A percentile compares a stretch with the other conserved stretches of the same genome.
Conservation (phyloP, 2,113 vertebrate genomes). For the Gambusia affinis region DNA sequence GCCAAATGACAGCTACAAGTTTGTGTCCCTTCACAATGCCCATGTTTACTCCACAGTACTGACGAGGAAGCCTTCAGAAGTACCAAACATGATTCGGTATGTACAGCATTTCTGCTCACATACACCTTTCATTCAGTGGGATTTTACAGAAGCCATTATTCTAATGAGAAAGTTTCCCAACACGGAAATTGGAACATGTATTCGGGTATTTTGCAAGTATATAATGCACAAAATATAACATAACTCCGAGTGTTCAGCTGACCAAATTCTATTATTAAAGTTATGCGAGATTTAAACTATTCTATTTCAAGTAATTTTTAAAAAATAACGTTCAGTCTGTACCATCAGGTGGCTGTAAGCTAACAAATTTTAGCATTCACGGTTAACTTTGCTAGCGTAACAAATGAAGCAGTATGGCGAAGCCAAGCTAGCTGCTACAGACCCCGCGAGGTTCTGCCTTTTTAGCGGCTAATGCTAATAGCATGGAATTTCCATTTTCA, state of each 20-base stretch:
- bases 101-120: not conserved
- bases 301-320: not conserved
- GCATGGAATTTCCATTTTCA: slow-evolving; percentile 37
- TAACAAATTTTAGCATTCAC: slow-evolving; percentile 31
- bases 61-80: too few species aligned
- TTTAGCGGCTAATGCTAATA: slow-evolving; percentile 50
- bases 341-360: not conserved
- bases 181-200: not conserved
- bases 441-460: slow-evolving; percentile 3
- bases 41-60: not conserved
- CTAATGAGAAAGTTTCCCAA: not conserved
- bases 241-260: not conserved
- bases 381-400: not conserved
- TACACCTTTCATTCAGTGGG: not conserved
- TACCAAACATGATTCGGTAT: not conserved
- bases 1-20: not conserved
- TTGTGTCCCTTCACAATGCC: not conserved
- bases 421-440: slow-evolving; percentile 23
- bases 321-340: not conserved
- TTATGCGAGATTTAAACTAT: not conserved
- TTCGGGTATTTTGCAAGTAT: not conserved
- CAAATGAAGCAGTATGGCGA: slow-evolving; percentile 46
- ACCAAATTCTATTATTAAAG: not conserved
- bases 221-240: not conserved
- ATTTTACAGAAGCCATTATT: not conserved